Base-by-base conservation (phyloP, 2,113 vertebrate genomes). In the Rhineura floridana region DNA sequence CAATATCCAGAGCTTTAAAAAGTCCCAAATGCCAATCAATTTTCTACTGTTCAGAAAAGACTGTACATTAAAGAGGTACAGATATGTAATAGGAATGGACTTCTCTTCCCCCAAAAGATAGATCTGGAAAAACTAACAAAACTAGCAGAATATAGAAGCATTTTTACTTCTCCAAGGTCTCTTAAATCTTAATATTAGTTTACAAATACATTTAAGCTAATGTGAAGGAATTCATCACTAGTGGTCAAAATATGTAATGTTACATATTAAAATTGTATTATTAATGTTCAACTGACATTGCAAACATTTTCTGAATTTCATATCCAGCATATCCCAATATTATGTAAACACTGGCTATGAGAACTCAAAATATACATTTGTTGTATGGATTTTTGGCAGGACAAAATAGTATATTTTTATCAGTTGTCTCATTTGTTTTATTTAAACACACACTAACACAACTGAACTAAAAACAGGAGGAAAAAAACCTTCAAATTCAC, bases 1-100 rank as follows among this genome's bases (percentile, higher is more conserved):
- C 91, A 81, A 0, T 17, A 95, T 93, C 91, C 90, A 94, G 94
- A 89, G 81, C 91, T 94, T 91, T 81, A 70, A 89, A 87, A 93
- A 93, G 91, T 92, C 89, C 92, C 93, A 93, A 91, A 89, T 86
- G 91, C 84, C 84, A 83, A 62, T 85, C 52, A 86, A 91, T 63
- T 77, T 89, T 93, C 81, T 85, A 12, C 84, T 89, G 91, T 92
- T 85, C 91, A 91, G 85, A 89, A 90, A 95, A 78, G 86, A 21
- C 88, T 94, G 93, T 85, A 90, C 91, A 89, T 94, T 75, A 73
- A 83, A 93, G 55, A 89, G 21, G 72, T 48, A 92, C 6, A 86
- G 87, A 95, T 93, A 89, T 85, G 83, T 21, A 91, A 90, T 5
- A 87, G 73, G 93, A 93, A 93, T 52, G 80, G 78, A 90, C 70